Evolutionary conservation across 2,797 vertebrate genomes (phyloP).

Genomic region (Malacoraja senta): DNA sequence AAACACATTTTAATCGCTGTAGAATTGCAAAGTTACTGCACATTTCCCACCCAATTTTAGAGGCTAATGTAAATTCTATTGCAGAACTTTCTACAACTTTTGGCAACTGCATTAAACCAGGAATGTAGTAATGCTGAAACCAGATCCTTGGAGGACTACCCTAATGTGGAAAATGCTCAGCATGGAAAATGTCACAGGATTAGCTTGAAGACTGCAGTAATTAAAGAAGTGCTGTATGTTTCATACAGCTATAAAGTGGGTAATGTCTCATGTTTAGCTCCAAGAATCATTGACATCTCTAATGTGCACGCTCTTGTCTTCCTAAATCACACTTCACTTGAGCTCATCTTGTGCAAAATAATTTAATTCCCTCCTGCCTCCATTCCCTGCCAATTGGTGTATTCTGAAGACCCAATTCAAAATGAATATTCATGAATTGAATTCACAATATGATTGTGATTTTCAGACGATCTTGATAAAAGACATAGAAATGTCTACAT

Average conservation of each 20-base stretch:
- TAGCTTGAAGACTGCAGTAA: conserved; percentile 15
- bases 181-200: conserved; percentile 28
- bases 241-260: conserved; percentile 10
- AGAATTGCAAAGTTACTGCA: not conserved
- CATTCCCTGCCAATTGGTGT: conserved; percentile 38
- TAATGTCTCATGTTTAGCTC: conserved; percentile 37
- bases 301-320: conserved; percentile 55
- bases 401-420: conserved; percentile 61
- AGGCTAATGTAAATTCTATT: conserved; percentile 57
- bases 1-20: conserved; percentile 74
- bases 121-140: conserved; percentile 33
- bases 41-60: conserved; percentile 53
- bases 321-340: conserved; percentile 43
- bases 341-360: conserved; percentile 35
- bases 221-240: conserved; percentile 2
- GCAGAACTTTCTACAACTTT: conserved; percentile 35
- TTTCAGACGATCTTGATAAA: conserved; percentile 70
- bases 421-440: conserved; percentile 62
- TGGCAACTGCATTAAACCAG: conserved; percentile 40
- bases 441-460: conserved; percentile 54
- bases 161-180: conserved; percentile 33
- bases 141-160: conserved; percentile 27
- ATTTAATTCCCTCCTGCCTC: conserved; percentile 35
- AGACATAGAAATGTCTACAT: conserved; percentile 54
- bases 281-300: conserved; percentile 54